Evolutionary conservation across 2,888 invertebrate species (phyloP), one percentile per base, ranked within the genome.

Genomic region (Acanthopleura granulata): DNA sequence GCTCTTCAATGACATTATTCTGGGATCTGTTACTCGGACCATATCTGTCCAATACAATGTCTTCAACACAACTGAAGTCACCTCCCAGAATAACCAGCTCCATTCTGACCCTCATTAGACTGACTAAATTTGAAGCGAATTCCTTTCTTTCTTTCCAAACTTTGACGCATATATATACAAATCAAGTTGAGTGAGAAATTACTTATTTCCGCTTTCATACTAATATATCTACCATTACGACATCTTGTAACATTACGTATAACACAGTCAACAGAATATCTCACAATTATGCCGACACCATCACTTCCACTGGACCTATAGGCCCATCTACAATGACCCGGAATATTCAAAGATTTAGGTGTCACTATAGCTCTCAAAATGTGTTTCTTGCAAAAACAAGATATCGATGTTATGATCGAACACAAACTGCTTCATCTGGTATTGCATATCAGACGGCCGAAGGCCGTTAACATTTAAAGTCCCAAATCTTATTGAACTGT

Each of bases 241-340:
- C 66, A 66, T 16, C 66, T 22, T 15, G 22, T 22, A 27, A 66
- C 29, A 27, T 66, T 22, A 27, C 29, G 22, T 22, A 66, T 27
- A 27, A 66, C 66, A 66, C 22, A 66, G 25, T 66, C 66, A 66
- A 66, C 66, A 27, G 66, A 27, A 27, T 66, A 66, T 27, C 66
- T 18, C 22, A 66, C 29, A 27, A 66, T 27, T 27, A 66, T 66
- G 27, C 66, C 66, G 16, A 66, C 66, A 22, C 25, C 66, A 27
- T 27, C 15, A 66, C 66, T 66, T 25, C 22, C 6, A 14, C 25
- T 66, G 16, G 12, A 66, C 25, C 66, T 27, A 27, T 27, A 6
- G 15, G 66, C 66, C 9, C 66, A 66, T 16, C 1, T 27, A 27
- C 22, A 66, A 66, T 66, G 12, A 16, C 66, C 66, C 3, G 12